phyloP scores from a whole-genome alignment of 2,888 invertebrate genomes.

The Limnephilus auricula region DNA sequence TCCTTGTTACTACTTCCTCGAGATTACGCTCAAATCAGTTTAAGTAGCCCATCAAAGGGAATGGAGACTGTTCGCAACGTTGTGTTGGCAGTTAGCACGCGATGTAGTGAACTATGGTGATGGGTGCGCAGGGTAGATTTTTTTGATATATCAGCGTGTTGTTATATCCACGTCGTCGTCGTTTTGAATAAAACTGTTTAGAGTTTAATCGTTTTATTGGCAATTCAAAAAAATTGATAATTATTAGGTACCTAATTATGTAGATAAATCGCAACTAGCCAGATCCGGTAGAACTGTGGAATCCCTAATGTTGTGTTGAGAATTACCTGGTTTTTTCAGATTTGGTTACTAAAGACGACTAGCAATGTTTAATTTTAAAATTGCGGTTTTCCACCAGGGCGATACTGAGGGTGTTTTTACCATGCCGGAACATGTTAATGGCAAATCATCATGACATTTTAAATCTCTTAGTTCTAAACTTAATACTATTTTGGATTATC shows the following conservation, averaged over 20 bases:
- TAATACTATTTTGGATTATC: too few relatives aligned
- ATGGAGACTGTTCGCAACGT: background rate
- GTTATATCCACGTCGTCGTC: background rate
- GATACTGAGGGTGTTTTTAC: background rate
- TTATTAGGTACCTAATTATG: too few relatives aligned
- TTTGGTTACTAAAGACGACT: background rate
- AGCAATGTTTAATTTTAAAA: background rate
- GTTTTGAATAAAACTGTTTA: background rate
- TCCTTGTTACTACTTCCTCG: background rate
- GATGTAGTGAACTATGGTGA: background rate
- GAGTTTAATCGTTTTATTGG: background rate
- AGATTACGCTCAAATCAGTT: conserved; percentile 2
- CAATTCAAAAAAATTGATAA: background rate
- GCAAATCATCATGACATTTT: background rate
- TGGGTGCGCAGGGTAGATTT: background rate
- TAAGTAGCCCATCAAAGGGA: background rate
- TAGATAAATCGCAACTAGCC: background rate
- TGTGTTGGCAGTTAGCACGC: background rate
- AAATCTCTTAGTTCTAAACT: too few relatives aligned
- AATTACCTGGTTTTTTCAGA: background rate
- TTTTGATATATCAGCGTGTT: background rate
- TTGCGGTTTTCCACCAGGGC: background rate
- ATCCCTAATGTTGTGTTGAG: background rate
- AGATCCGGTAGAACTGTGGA: background rate
- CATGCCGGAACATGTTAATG: background rate